Base-by-base conservation (phyloP, 2,888 invertebrate genomes). In the Epinotia brunnichana region DNA sequence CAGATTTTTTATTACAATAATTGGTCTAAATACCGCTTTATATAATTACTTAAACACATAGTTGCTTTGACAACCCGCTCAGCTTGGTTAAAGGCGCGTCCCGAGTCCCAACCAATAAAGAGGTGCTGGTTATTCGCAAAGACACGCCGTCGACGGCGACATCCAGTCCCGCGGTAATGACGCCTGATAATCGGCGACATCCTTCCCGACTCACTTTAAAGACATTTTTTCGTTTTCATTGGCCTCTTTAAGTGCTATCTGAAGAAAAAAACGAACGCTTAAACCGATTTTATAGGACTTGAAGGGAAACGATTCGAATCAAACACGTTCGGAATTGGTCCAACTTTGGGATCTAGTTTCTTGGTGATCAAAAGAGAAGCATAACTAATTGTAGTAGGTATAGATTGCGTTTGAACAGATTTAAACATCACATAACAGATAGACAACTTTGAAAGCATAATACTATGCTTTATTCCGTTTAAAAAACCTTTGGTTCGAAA, bases 131-230 rank as follows among this genome's bases (percentile, higher is more conserved):
- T 71, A 73, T 73, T 73, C 72, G 68, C 62, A 72, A 44, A 70
- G 64, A 70, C 54, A 62, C 60, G 54, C 68, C 70, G 64, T 53
- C 54, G 56, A 48, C 67, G 63, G 72, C 74, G 74, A 73, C 76
- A 73, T 70, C 74, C 74, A 77, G 76, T 73, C 53, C 64, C 63
- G 73, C 63, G 51, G 80, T 87, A 89, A 90, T 87, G 85, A 85
- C 82, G 81, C 80, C 77, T 77, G 84, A 85, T 90, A 91, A 90
- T 90, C 87, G 87, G 76, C 79, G 75, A 86, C 90, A 90, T 90
- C 90, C 90, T 90, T 85, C 84, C 82, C 84, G 82, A 77, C 81
- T 83, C 81, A 79, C 76, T 84, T 85, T 81, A 78, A 81, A 81
- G 78, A 80, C 82, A 84, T 86, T 84, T 82, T 80, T 81, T 78